phyloP scores from a whole-genome alignment of 2,113 vertebrate species.

The Hassar affinis region DNA sequence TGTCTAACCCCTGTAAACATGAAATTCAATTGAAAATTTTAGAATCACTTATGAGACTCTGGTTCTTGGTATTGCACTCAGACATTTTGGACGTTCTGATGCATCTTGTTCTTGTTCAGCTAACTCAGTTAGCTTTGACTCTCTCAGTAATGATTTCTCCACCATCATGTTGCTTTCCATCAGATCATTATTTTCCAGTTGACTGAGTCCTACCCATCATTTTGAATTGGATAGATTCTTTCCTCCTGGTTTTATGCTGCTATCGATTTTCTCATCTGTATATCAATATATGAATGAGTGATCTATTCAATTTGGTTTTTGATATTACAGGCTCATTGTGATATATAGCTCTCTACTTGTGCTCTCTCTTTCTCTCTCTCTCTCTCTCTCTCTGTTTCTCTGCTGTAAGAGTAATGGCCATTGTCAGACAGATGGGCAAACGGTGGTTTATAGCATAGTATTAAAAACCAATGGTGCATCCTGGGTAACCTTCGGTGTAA shows the following conservation, averaged over 20 bases:
- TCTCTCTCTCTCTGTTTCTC: slow-evolving; percentile 20
- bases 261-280: slow-evolving; percentile 48
- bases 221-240: slow-evolving; percentile 32
- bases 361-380: slow-evolving; percentile 2
- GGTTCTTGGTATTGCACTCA: neutral
- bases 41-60: no score
- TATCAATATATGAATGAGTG: slow-evolving; percentile 37
- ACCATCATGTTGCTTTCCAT: neutral
- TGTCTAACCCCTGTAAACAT: no score
- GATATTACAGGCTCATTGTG: slow-evolving; percentile 27
- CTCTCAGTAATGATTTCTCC: slow-evolving; percentile 1
- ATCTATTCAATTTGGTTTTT: slow-evolving; percentile 24
- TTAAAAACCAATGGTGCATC: slow-evolving; percentile 36
- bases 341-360: slow-evolving; percentile 1
- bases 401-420: slow-evolving; percentile 32
- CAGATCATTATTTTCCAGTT: slow-evolving; percentile 37
- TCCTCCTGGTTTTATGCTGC: slow-evolving; percentile 27
- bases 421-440: slow-evolving; percentile 42
- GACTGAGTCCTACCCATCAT: slow-evolving; percentile 22
- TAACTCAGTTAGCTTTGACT: neutral
- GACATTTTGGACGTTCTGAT: neutral
- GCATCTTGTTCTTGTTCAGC: neutral
- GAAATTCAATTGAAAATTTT: no score
- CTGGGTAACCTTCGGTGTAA: slow-evolving; percentile 48
- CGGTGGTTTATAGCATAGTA: slow-evolving; percentile 35